A percentile compares a stretch with the other conserved stretches of the same genome.
These are phyloP conservation scores for Elegia similella DNA, from an alignment of 2,888 invertebrate species.

Conservation along the genomic window DNA sequence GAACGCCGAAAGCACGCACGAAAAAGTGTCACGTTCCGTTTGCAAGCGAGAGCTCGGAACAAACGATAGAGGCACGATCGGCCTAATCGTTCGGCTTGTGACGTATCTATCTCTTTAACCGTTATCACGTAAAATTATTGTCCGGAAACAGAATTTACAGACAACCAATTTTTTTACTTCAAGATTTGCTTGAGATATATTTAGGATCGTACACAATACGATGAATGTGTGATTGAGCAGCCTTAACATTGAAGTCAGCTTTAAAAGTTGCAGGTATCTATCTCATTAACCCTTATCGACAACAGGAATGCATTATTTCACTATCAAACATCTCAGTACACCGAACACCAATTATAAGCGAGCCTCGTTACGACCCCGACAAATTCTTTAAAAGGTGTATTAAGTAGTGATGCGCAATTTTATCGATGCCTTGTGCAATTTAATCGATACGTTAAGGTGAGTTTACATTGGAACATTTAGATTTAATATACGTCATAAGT, in stretches of 20 bases:
- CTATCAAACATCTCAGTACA: constrained; percentile 8
- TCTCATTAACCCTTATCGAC: constrained; percentile 3
- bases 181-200: too few relatives aligned
- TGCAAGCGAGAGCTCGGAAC: too few relatives aligned
- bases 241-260: neutral
- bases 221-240: neutral
- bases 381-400: constrained; percentile 11
- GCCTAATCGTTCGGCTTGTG: too few relatives aligned
- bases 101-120: too few relatives aligned
- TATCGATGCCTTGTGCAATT: constrained; percentile 8
- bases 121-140: too few relatives aligned
- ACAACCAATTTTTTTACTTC: too few relatives aligned
- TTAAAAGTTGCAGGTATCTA: neutral
- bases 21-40: too few relatives aligned
- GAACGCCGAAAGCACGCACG: too few relatives aligned
- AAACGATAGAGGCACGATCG: too few relatives aligned
- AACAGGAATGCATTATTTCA: constrained; percentile 3
- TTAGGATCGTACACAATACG: neutral
- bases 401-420: constrained; percentile 11
- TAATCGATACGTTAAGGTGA: constrained; percentile 20
- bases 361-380: constrained; percentile 8
- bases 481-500: constrained; percentile 20
- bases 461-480: constrained; percentile 18
- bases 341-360: constrained; percentile 9
- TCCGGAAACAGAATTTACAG: too few relatives aligned